Evolutionary conservation across 2,888 invertebrate genomes (phyloP), one percentile per base, ranked within the genome.

Genomic region (Ischnus inquisitorius): DNA sequence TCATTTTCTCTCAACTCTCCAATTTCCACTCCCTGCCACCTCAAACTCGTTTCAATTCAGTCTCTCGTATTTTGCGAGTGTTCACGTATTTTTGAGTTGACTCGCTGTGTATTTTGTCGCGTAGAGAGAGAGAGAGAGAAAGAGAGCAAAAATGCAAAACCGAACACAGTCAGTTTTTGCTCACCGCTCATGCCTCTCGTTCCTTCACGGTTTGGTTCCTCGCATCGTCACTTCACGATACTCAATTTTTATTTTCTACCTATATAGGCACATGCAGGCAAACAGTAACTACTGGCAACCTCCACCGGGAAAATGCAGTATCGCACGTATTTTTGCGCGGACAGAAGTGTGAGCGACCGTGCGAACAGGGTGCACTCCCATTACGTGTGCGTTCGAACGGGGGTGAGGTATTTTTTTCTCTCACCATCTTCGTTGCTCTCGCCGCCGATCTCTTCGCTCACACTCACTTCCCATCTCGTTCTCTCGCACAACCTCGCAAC

Each of bases 361-460:
- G 68, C 54, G 74, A 82, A 83, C 68, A 74, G 69, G 68, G 51
- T 25, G 71, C 69, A 79, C 64, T 62, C 25, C 54, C 67, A 69
- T 82, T 69, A 82, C 39, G 64, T 74, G 75, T 79, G 64, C 64
- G 69, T 68, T 79, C 39, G 74, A 16, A 57, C 54, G 74, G 79
- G 75, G 57, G 64, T 34, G 54, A 34, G 34, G 34, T 34, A 34
- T 34, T 34, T 54, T 54, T 54, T 79, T 65, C 41, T 16, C 5
- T 14, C 71, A 41, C 41, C 68, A 79, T 67, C 79, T 62, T 46
- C 34, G 34, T 19, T 48, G 22, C 28, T 39, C 28, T 46, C 74
- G 0, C 60, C 14, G n/a, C 34, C 25, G 14, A 22, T 48, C 48
- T 48, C 28, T 10, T 34, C 34, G 8, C 12, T 46, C 14, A 16